Evolutionary conservation across 1,140 invertebrate species (phyloP), one percentile per base, ranked within the genome.

Genomic region (Xylocopa sonorina): DNA sequence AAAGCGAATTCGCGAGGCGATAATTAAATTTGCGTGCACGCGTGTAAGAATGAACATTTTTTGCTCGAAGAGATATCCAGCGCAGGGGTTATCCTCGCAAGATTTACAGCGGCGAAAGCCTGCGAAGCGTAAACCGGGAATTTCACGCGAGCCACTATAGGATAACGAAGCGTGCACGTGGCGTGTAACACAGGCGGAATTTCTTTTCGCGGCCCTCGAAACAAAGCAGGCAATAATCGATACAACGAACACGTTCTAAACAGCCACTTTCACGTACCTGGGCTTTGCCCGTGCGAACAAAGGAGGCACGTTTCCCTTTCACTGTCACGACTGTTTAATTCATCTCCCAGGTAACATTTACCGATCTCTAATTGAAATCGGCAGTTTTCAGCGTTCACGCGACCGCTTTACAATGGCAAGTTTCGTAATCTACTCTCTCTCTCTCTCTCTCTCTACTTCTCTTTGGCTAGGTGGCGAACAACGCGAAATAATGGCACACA

Each of bases 301-400:
- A 77, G 64, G 53, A 50, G 66, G 18, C 58, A 78, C 66, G 67
- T 71, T 71, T 78, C 67, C 67, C 75, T 78, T 78, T 78, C 67
- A 78, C 75, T 41, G 66, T 14, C 53, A 60, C 75, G 53, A 51
- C 67, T 60, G 55, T 62, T 78, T 78, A 78, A 78, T 78, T 78
- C 75, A 78, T 78, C 75, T 51, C 34, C 24, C 75, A 7, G 32
- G 64, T 78, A 71, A 78, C 75, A 78, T 78, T 78, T 78, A 29
- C 55, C 67, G 75, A 78, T 78, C 66, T 48, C 68, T 78, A 78
- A 78, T 78, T 78, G 75, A 78, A 78, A 78, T 78, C 75, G 67
- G 75, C 75, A 78, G 75, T 58, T 69, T 43, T 48, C 34, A 71
- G 38, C 43, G 67, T 41, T 58, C 53, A 21, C 16, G 75, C 16